Percentiles rank a stretch among this genome's conserved stretches.
These are phyloP conservation scores for Ecliptopera silaceata DNA, from an alignment of 2,888 invertebrate species.

Conservation along the genomic window DNA sequence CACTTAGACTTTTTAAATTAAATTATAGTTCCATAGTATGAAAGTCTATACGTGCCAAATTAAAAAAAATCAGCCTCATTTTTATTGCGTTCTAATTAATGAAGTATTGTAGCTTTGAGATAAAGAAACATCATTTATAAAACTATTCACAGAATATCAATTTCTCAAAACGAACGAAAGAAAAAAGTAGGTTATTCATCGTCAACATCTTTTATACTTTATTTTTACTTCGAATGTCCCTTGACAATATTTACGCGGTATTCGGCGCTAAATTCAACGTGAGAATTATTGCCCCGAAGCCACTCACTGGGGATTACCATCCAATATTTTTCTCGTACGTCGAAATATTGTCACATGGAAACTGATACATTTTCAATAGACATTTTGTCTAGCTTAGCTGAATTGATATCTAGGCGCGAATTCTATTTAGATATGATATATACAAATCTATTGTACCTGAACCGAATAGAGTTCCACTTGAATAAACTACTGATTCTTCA, in stretches of 20 bases:
- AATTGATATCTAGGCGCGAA: not conserved
- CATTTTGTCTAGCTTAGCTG: not conserved
- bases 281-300: slow-evolving; percentile 36
- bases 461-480: too few relatives aligned
- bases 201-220: too few relatives aligned
- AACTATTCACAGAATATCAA: slow-evolving; percentile 11
- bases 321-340: slow-evolving; percentile 34
- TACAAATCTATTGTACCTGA: too few relatives aligned
- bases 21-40: not conserved
- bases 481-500: too few relatives aligned
- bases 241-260: slow-evolving; percentile 37
- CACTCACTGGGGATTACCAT: slow-evolving; percentile 37
- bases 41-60: too few relatives aligned
- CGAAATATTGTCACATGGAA: slow-evolving; percentile 27
- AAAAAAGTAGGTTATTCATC: too few relatives aligned
- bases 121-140: slow-evolving; percentile 4
- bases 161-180: not conserved
- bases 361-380: slow-evolving; percentile 1
- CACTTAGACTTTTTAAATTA: not conserved
- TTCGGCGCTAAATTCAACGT: slow-evolving; percentile 36
- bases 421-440: not conserved
- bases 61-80: not conserved
- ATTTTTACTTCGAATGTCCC: slow-evolving; percentile 34
- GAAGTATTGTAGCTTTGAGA: not conserved
- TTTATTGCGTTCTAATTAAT: too few relatives aligned